phyloP scores from a whole-genome alignment of 2,888 invertebrate genomes.

The Orgyia antiqua region DNA sequence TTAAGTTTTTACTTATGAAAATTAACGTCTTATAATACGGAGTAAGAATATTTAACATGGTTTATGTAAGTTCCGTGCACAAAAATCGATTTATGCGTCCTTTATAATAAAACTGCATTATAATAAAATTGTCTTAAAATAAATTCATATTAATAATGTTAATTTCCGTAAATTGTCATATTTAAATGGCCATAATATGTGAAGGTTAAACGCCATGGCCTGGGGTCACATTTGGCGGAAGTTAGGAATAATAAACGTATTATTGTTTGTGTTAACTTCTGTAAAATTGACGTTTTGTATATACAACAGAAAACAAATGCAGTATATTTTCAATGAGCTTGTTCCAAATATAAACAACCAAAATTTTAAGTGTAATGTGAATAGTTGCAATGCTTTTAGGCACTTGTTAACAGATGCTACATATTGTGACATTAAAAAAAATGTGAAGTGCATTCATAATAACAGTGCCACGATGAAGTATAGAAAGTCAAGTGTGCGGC shows the following conservation, averaged over 20 bases:
- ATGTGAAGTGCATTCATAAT: too few relatives aligned
- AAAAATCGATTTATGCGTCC: slow-evolving; percentile 25
- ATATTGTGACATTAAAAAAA: too few relatives aligned
- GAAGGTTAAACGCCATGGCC: slow-evolving; percentile 27
- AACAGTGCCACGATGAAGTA: too few relatives aligned
- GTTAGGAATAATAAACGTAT: slow-evolving; percentile 23
- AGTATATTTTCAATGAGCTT: slow-evolving; percentile 9
- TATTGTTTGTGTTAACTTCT: slow-evolving; percentile 14
- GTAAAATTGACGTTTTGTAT: slow-evolving; percentile 11
- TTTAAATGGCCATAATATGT: slow-evolving; percentile 35
- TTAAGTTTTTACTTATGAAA: too few relatives aligned
- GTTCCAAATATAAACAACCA: slow-evolving; percentile 11
- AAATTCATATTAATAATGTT: slow-evolving; percentile 27
- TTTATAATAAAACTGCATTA: slow-evolving; percentile 23
- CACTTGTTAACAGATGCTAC: too few relatives aligned
- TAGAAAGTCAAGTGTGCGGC: too few relatives aligned
- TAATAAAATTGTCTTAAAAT: slow-evolving; percentile 23
- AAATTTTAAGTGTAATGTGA: too few relatives aligned
- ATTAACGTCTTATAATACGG: too few relatives aligned
- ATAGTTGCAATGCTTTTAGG: too few relatives aligned
- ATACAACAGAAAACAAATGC: slow-evolving; percentile 1
- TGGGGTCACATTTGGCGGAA: slow-evolving; percentile 41
- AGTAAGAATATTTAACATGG: too few relatives aligned
- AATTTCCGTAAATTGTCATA: slow-evolving; percentile 36
- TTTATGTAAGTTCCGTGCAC: slow-evolving; percentile 24